Base-by-base conservation (phyloP, 2,888 invertebrate genomes). In the Ectemnius lituratus region DNA sequence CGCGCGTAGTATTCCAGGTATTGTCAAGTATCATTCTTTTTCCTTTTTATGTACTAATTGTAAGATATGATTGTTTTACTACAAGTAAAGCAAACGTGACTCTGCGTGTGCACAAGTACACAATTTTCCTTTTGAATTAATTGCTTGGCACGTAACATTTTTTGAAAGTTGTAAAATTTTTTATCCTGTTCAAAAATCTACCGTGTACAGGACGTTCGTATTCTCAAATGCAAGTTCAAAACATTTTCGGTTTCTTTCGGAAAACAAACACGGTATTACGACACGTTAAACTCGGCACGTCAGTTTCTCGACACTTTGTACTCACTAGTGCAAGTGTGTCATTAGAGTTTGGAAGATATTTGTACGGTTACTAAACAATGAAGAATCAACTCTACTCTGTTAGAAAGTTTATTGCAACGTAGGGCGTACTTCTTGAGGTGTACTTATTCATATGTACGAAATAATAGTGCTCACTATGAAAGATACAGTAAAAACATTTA, bases 251-350 rank as follows among this genome's bases (percentile, higher is more conserved):
- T 66, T 74, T 58, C 23, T 59, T 70, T 70, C 14, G 20, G 28
- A 47, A 73, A 78, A 60, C 28, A 70, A 61, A 59, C 62, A 63
- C 76, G 23, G 67, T 62, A 61, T 23, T 70, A 14, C 47, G 49
- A 67, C 59, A 66, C 37, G 62, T 52, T 59, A 64, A 76, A 65
- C 20, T 66, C 65, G 71, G 45, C 57, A 66, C 62, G 61, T 67
- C 69, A 57, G 69, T 16, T 20, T 20, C 28, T 16, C 60, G 23
- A 59, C 64, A 62, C 52, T 70, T 67, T 52, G 52, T 52, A 46
- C 57, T 71, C 61, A 72, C 59, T 70, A 70, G 78, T 47, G 59
- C 76, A 64, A 71, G 66, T 69, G 74, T 71, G 79, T 70, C 56
- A 66, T 67, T 68, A 73, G 67, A 70, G 45, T 59, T 64, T 52